Evolutionary conservation across 2,113 vertebrate species (phyloP), one percentile per base, ranked within the genome.

Genomic region (Anthoscopus minutus): DNA sequence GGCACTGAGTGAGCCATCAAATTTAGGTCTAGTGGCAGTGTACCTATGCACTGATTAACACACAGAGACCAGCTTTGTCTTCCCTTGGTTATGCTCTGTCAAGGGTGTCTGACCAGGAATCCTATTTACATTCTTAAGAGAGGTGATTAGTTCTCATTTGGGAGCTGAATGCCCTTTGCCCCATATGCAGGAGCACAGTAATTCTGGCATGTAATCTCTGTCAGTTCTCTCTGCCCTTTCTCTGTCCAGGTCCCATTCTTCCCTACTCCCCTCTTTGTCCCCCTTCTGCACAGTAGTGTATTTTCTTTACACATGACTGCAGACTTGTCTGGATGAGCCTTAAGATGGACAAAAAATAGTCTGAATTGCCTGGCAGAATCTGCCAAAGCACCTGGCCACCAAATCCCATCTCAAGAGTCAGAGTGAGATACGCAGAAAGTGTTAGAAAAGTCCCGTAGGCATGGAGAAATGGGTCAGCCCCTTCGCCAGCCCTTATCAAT

Each of bases 121-220:
- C 91, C 56, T 91, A 37, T 92, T 96, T 87, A 67, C 58, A 54
- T 91, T 91, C 79, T 60, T 83, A 58, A 77, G 62, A 82, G 38
- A 44, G 44, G 51, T 47, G 69, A 38, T 83, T 54, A 9, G 21
- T 85, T 93, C 85, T 92, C 10, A 0, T 86, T 57, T n/a, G 38
- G 47, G 58, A 86, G 54, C 57, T 76, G 54, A 64, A 33, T 0
- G 2, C 40, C 54, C 70, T 88, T 94, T 91, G 70, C 54, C 76
- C 47, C 47, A 28, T 8, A 3, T 35, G 47, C 50, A 79, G 65
- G 25, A 61, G n/a, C 61, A 12, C 18, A 19, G 25, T 58, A 50
- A 28, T 85, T 92, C 45, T 80, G 23, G 5, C 22, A 5, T 2
- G 2, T 69, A 23, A 57, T 60, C 33, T 71, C 23, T 62, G 62